Evolutionary conservation across 1,140 invertebrate genomes (phyloP), one percentile per base, ranked within the genome.

Genomic region (Tribolium madens): DNA sequence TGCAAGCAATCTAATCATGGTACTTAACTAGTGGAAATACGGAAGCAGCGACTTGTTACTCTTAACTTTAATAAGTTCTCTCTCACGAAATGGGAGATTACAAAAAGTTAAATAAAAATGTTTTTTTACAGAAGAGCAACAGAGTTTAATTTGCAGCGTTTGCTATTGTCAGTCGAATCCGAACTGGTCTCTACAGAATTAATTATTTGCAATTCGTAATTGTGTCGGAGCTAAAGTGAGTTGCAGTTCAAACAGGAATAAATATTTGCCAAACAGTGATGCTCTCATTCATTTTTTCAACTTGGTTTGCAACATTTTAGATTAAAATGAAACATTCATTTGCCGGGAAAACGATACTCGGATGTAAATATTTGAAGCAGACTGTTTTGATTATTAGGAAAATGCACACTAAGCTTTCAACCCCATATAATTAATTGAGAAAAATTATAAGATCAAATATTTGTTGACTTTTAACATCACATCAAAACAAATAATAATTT

Each of bases 181-280:
- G 21, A 64, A 64, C 13, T 9, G 57, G 26, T 33, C 57, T 64
- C 57, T n/a, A 33, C 14, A 26, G 57, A 33, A 64, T 64, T 64
- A 64, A 64, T 64, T 64, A 64, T 64, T 64, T 64, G 57, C 21
- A 33, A 64, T n/a, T 13, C 57, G 57, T 64, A 33, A 64, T 64
- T 64, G 57, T 64, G 26, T 64, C 26, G 57, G 57, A 31, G 57
- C 17, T n/a, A 57, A 57, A 57, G 17, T 21, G 52, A 57, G 57
- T 64, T 64, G 57, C 57, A 64, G 14, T 64, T 64, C 26, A 64
- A 64, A 64, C 57, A 1, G 18, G 57, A 64, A 64, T 64, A 64
- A 64, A 64, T 64, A 64, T 64, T 64, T 64, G 12, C 57, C 21
- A 26, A 26, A n/a, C 9, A 64, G 57, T 14, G 57, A 33, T 64